Evolutionary conservation across 2,888 invertebrate genomes (phyloP).

Genomic region (Sepiola atlantica): DNA sequence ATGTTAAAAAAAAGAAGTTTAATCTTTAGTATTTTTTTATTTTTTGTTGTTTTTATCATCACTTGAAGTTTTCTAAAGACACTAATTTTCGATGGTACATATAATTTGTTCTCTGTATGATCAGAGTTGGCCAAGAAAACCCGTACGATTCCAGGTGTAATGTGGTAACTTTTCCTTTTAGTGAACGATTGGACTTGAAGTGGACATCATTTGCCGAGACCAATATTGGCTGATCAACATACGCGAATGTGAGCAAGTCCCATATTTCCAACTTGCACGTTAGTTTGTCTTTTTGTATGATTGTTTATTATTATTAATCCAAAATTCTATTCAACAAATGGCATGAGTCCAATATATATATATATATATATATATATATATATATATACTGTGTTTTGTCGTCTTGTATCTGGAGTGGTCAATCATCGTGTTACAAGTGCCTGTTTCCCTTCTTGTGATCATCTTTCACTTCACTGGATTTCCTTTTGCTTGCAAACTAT

Average conservation of each 20-base stretch:
- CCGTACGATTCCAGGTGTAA: not conserved
- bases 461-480: constrained; percentile 32
- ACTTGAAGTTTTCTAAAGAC: not conserved
- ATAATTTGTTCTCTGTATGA: not conserved
- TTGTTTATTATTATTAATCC: not conserved
- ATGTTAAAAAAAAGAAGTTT: too few species aligned
- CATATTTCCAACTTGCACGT: constrained; percentile 32
- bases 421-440: constrained; percentile 22
- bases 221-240: not conserved
- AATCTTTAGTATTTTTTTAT: not conserved
- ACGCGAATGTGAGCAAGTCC: constrained; percentile 9
- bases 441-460: not conserved
- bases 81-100: not conserved
- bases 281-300: not conserved
- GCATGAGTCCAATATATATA: constrained; percentile 32
- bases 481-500: constrained; percentile 32
- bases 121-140: not conserved
- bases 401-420: not conserved
- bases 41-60: not conserved
- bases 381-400: not conserved
- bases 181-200: not conserved
- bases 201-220: not conserved
- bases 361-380: too few species aligned
- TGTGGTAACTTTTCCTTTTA: constrained; percentile 1
- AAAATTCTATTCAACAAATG: not conserved